Percentiles rank a stretch among this genome's conserved stretches.
Evolutionary conservation across 2,113 vertebrate genomes (phyloP).

Genomic region (Mesoclemmys tuberculata): DNA sequence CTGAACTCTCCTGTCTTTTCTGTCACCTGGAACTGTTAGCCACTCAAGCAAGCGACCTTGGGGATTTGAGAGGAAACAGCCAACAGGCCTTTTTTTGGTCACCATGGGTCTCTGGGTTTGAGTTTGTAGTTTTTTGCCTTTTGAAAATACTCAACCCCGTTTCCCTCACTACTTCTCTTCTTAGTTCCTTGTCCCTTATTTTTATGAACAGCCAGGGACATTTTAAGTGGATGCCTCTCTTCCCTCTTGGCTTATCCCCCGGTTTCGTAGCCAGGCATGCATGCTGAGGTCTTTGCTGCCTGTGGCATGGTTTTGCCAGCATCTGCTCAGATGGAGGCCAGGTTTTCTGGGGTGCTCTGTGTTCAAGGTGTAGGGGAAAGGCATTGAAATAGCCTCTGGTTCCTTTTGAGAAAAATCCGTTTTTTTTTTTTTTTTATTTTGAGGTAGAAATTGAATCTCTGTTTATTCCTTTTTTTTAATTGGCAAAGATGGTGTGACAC

Average conservation of each 20-base stretch:
- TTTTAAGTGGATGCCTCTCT: neutral
- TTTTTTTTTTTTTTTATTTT: neutral
- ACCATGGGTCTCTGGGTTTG: neutral
- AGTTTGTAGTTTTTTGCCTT: constrained; percentile 70
- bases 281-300: neutral
- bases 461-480: neutral
- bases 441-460: neutral
- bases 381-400: neutral
- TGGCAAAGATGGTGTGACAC: neutral
- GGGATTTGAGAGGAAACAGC: neutral
- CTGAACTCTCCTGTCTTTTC: neutral
- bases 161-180: neutral
- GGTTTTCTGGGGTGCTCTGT: neutral
- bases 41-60: neutral
- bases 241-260: neutral
- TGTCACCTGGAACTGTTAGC: neutral
- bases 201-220: constrained; percentile 54
- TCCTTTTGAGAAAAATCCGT: neutral
- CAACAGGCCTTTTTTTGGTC: neutral
- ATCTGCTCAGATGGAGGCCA: neutral
- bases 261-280: neutral
- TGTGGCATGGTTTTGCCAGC: neutral
- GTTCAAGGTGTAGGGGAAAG: neutral
- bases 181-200: constrained; percentile 2
- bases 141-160: constrained; percentile 30